phyloP scores from a whole-genome alignment of 2,888 invertebrate genomes.

The Drosophila nr. medialis region DNA sequence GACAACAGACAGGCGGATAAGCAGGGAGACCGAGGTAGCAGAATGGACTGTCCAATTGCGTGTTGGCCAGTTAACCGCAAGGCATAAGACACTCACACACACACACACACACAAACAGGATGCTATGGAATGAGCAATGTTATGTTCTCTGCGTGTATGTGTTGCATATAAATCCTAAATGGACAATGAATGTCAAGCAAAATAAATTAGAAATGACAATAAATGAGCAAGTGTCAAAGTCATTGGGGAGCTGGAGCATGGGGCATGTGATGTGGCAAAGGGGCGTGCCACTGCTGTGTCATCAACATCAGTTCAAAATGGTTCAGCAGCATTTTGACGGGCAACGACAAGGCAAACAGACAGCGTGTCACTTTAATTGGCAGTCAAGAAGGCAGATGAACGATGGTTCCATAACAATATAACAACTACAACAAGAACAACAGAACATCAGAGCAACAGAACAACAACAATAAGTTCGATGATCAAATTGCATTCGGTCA shows the following conservation, averaged over 20 bases:
- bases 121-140: constrained; percentile 36
- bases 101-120: constrained; percentile 34
- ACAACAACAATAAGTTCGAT: constrained; percentile 9
- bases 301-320: constrained; percentile 34
- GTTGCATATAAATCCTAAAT: constrained; percentile 77
- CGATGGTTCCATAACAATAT: constrained; percentile 32
- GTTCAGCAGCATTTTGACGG: constrained; percentile 59
- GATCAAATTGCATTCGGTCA: constrained; percentile 41
- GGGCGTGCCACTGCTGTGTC: constrained; percentile 4
- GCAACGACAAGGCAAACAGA: constrained; percentile 62
- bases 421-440: constrained; percentile 10
- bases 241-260: constrained; percentile 18
- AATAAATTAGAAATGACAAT: constrained; percentile 80
- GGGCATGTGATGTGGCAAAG: background rate
- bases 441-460: background rate
- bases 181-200: constrained; percentile 77
- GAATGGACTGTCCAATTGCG: constrained; percentile 27
- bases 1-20: constrained; percentile 39
- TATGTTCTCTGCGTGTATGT: constrained; percentile 31
- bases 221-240: constrained; percentile 72
- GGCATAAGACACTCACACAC: constrained; percentile 26
- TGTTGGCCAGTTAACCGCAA: constrained; percentile 40
- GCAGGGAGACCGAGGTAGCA: background rate
- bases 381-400: constrained; percentile 53
- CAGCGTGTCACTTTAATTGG: constrained; percentile 69